Evolutionary conservation across 2,797 vertebrate genomes (phyloP).

Genomic region (Oreortyx pictus): DNA sequence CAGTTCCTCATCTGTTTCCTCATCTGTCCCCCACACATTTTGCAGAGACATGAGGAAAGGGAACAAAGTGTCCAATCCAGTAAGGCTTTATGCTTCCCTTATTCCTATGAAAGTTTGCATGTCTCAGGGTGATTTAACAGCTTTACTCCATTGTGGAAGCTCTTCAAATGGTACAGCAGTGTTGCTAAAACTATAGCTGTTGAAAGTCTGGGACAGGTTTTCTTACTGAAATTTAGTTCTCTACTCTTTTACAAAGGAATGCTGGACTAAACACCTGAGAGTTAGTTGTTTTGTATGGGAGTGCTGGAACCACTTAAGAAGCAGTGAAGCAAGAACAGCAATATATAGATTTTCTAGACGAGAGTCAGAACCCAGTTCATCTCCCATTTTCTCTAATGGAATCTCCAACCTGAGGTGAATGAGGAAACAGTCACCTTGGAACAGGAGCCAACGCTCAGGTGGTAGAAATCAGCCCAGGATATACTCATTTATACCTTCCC

Average conservation of each 20-base stretch:
- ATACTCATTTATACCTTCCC: background rate
- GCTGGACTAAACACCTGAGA: background rate
- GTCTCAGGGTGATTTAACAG: background rate
- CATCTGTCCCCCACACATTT: background rate
- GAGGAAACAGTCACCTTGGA: background rate
- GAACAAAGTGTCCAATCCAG: background rate
- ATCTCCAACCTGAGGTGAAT: background rate
- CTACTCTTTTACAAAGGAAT: background rate
- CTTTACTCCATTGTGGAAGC: background rate
- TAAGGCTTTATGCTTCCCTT: background rate
- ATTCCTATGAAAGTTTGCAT: background rate
- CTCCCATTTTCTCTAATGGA: background rate
- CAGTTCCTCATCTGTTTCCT: background rate
- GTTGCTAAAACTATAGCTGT: accelerated
- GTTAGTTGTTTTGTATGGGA: background rate
- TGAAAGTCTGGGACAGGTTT: background rate
- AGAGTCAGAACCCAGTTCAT: background rate
- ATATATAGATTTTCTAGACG: background rate
- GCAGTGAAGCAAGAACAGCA: background rate
- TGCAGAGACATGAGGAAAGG: background rate
- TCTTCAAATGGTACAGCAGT: background rate
- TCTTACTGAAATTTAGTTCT: background rate
- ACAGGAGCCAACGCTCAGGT: background rate
- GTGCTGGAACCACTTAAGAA: background rate
- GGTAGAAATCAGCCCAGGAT: background rate